Evolutionary conservation across 1,140 invertebrate species (phyloP), one percentile per base, ranked within the genome.

Genomic region (Spodoptera frugiperda): DNA sequence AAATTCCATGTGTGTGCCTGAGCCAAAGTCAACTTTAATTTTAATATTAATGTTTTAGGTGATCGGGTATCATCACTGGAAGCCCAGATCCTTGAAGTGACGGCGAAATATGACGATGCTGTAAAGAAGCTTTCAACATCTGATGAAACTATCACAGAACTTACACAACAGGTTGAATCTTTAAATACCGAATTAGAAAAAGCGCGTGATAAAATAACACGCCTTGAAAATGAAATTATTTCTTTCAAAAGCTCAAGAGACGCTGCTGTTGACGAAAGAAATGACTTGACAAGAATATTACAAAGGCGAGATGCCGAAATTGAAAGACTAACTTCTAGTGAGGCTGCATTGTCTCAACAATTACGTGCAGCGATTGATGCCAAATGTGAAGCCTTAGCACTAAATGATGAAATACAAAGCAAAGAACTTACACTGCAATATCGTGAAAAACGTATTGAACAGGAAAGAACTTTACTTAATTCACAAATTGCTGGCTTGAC

Each of bases 301-400:
- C 95, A 97, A 84, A 92, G 96, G 9, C 94, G 96, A 59, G 95
- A 96, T 85, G 88, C 94, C 5, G 97, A 98, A 94, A 87, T 97
- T 17, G 96, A 97, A 84, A 94, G 96, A 55, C 85, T 97, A 54
- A 95, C 95, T 65, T 91, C 95, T 8, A 97, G 96, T 88, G 83
- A 97, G 76, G 88, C 92, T n/a, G 94, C 95, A 2, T 89, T 97
- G 44, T 94, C 95, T 11, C 94, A 95, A 82, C 97, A 97, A 87
- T 87, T 98, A 19, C 95, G 96, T 84, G 81, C 91, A 61, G 96
- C 97, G 48, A 95, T 97, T 74, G 93, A 95, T 78, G 95, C 96
- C 4, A 98, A 98, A 94, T 98, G 97, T 94, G 97, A 98, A 94
- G 97, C 97, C 6, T 88, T 98, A 25, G 95, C 96, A 15, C 95